These are phyloP conservation scores for Colletes gigas DNA, from an alignment of 1,140 invertebrate genomes.

Conservation along the genomic window DNA sequence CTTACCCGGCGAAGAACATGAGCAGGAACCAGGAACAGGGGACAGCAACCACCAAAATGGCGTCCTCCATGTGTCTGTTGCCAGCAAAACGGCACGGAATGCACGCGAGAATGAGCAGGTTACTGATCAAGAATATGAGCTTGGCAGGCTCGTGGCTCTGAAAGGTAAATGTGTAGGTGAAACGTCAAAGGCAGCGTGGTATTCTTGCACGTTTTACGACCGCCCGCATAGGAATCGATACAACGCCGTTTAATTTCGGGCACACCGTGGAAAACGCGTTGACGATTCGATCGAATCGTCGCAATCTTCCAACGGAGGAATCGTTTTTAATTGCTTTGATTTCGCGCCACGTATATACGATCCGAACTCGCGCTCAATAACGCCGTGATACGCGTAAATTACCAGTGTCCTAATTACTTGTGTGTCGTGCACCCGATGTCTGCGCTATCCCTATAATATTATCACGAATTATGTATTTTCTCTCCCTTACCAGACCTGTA, in stretches of 20 bases:
- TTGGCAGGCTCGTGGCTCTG: slow-evolving; percentile 96
- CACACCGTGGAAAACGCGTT: not conserved
- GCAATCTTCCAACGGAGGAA: not conserved
- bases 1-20: slow-evolving; percentile 99
- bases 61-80: slow-evolving; percentile 92
- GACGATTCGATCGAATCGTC: not conserved
- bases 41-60: slow-evolving; percentile 94
- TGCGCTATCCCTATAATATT: slow-evolving; percentile 40
- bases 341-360: not conserved
- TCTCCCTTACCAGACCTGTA: slow-evolving; percentile 23
- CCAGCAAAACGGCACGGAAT: slow-evolving; percentile 92
- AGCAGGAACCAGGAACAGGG: slow-evolving; percentile 98
- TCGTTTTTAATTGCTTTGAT: slow-evolving; percentile 33
- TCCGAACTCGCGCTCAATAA: slow-evolving; percentile 46
- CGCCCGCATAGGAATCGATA: slow-evolving; percentile 55
- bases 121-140: slow-evolving; percentile 95
- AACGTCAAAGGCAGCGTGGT: slow-evolving; percentile 46
- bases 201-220: slow-evolving; percentile 49
- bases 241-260: slow-evolving; percentile 46
- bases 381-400: slow-evolving; percentile 44
- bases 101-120: slow-evolving; percentile 94
- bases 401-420: slow-evolving; percentile 33
- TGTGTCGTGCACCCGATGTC: slow-evolving; percentile 33
- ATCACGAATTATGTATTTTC: slow-evolving; percentile 52
- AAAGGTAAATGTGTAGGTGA: slow-evolving; percentile 52